Evolutionary conservation across 2,888 invertebrate species (phyloP).

Genomic region (Apoda limacodes): DNA sequence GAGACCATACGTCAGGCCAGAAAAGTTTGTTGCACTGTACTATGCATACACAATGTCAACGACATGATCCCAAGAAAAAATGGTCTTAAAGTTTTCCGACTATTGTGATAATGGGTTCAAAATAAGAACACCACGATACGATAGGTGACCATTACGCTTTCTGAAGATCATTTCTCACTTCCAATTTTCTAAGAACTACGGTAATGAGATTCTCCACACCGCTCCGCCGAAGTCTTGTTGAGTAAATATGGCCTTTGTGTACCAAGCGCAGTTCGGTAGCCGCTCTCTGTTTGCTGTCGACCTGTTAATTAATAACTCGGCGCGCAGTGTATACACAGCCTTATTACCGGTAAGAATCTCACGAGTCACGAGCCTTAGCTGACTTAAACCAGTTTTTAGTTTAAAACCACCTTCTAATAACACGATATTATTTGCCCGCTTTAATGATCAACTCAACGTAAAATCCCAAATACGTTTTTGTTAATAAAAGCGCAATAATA

Average conservation of each 20-base stretch:
- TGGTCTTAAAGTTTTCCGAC: too few species aligned
- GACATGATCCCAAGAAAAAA: too few species aligned
- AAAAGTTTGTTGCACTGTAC: too few species aligned
- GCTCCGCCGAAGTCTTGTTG: slow-evolving; percentile 46
- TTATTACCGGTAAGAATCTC: slow-evolving; percentile 68
- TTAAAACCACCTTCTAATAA: too few species aligned
- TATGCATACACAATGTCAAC: too few species aligned
- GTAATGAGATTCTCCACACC: slow-evolving; percentile 64
- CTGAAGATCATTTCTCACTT: slow-evolving; percentile 59
- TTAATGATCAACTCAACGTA: too few species aligned
- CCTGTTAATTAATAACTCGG: slow-evolving; percentile 69
- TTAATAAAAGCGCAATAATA: too few species aligned
- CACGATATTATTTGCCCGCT: too few species aligned
- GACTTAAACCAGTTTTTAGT: slow-evolving; percentile 47
- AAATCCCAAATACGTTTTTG: too few species aligned
- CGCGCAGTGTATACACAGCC: slow-evolving; percentile 63
- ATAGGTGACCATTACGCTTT: slow-evolving; percentile 49
- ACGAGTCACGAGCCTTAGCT: slow-evolving; percentile 62
- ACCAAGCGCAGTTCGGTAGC: slow-evolving; percentile 62
- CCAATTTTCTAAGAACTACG: slow-evolving; percentile 56
- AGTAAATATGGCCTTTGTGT: slow-evolving; percentile 53
- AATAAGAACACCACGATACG: slow-evolving; percentile 31
- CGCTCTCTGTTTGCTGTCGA: slow-evolving; percentile 65
- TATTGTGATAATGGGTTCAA: too few species aligned
- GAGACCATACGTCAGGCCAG: too few species aligned